A percentile compares a stretch with the other conserved stretches of the same genome.
phyloP scores from a whole-genome alignment of 2,113 vertebrate species.

The Microtus pennsylvanicus region DNA sequence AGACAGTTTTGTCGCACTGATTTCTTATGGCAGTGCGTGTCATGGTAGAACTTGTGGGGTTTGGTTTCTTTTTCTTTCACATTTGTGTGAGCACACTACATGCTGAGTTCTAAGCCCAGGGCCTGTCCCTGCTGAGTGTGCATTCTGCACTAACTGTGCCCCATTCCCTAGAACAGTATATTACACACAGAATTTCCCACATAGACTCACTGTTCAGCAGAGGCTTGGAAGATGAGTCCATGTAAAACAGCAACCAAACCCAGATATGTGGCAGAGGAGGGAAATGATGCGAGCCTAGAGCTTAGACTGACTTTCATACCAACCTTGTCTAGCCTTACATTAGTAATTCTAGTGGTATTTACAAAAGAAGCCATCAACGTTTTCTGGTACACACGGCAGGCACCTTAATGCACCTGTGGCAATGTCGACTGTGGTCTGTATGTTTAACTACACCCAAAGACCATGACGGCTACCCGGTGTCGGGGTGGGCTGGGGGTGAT shows the following conservation, averaged over 20 bases:
- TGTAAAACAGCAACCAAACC: background rate
- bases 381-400: background rate
- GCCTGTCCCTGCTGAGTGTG: background rate
- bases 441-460: constrained; percentile 16
- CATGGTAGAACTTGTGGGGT: background rate
- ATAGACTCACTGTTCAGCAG: background rate
- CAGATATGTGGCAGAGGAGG: background rate
- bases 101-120: background rate
- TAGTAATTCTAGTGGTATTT: constrained; percentile 41
- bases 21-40: background rate
- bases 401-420: background rate
- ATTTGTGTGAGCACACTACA: no score
- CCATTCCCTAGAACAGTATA: background rate
- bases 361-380: background rate
- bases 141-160: background rate
- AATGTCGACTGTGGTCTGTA: background rate
- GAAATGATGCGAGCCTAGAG: background rate
- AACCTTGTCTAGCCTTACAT: background rate
- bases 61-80: background rate
- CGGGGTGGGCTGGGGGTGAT: background rate
- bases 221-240: background rate
- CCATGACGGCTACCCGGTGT: background rate
- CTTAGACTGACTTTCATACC: background rate
- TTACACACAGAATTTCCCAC: background rate
- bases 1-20: constrained; percentile 7